Evolutionary conservation across 2,888 invertebrate species (phyloP), one percentile per base, ranked within the genome.

Genomic region (Diplazon laetatorius): DNA sequence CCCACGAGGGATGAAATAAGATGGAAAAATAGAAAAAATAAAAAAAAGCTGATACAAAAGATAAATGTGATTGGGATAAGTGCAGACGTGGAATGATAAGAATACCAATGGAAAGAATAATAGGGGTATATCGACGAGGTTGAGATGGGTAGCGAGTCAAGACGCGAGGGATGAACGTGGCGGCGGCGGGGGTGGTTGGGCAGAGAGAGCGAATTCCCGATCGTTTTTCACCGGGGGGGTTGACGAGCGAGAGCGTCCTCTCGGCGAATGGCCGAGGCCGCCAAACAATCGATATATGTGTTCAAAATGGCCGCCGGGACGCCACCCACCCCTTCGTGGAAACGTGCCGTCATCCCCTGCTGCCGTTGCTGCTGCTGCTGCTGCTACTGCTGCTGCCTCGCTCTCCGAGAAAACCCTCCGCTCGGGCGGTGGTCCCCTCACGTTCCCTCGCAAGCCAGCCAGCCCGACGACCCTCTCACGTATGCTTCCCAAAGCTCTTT

Each of bases 201-300:
- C 20, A 6, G 18, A 37, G 50, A 71, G 78, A 71, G 71, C 62
- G 65, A 71, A 82, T 79, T 79, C 65, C 75, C 78, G 75, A 82
- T 81, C 76, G 72, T 69, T 79, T 79, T 79, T 69, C 69, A 76
- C 65, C 68, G 76, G 69, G 79, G 69, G 79, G 76, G 79, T 79
- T 81, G 80, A 85, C 85, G 86, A 87, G 87, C 82, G 82, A 86
- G 82, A 86, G 82, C 88, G 73, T 72, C 88, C 89, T 86, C 76
- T 75, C 81, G 81, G 88, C 89, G 89, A 90, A 90, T 90, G 90
- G 90, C 87, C 90, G 90, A 90, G 89, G 85, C 81, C 84, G 89
- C 91, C 91, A 91, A 91, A 91, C 91, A 91, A 91, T 91, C 91
- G 91, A 91, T 91, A 91, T 91, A 91, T 91, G 90, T 90, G 90